Evolutionary conservation across 2,113 vertebrate genomes (phyloP).

Genomic region (Pseudolaguvia tuberculata): DNA sequence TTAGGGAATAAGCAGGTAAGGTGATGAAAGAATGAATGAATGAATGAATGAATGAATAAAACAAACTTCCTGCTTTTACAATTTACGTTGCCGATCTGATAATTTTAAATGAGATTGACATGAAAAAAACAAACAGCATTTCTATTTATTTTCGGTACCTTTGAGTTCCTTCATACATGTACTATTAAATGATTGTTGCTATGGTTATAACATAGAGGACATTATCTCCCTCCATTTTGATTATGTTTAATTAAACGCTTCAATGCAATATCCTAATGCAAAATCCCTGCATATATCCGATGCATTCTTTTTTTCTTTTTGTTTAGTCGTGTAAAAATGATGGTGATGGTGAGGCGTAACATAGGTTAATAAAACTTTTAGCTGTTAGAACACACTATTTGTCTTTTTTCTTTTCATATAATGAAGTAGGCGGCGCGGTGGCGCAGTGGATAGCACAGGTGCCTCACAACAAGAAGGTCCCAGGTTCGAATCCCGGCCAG

Average conservation of each 20-base stretch:
- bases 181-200: background rate
- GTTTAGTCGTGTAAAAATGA: too few species aligned
- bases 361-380: background rate
- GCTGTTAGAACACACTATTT: background rate
- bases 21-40: too few species aligned
- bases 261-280: background rate
- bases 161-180: background rate
- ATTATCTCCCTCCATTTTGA: background rate
- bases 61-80: too few species aligned
- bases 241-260: slow-evolving; percentile 5
- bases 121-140: background rate
- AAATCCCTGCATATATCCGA: background rate
- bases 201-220: background rate
- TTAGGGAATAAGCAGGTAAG: too few species aligned
- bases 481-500: too few species aligned
- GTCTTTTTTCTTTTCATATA: background rate
- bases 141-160: background rate
- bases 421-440: too few species aligned
- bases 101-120: background rate
- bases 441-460: too few species aligned
- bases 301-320: background rate
- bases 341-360: background rate
- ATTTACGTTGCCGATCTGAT: too few species aligned
- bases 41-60: too few species aligned
- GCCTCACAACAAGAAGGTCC: too few species aligned